Percentiles rank a stretch among this genome's conserved stretches.
Conservation (phyloP, 2,113 vertebrate genomes). For the Lepus europaeus region DNA sequence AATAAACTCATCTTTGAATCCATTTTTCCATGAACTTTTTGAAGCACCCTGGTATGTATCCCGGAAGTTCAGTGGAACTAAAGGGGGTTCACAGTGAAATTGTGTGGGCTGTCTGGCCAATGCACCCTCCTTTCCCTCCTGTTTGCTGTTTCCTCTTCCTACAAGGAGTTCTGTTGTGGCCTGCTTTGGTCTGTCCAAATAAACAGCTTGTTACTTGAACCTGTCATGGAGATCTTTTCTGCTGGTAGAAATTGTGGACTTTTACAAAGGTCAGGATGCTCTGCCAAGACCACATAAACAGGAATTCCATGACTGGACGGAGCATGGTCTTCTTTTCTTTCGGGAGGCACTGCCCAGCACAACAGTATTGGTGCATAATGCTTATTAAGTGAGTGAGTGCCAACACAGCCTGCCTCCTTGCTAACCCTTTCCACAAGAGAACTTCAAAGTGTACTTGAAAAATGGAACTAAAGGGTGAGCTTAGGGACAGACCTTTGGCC, state of each 20-base stretch:
- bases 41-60: no score
- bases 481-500: no score
- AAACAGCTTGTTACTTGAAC: conserved; percentile 8
- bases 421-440: background rate
- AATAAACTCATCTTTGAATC: no score
- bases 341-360: background rate
- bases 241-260: background rate
- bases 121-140: background rate
- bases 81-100: background rate
- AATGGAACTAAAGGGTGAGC: no score
- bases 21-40: no score
- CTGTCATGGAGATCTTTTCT: conserved; percentile 43
- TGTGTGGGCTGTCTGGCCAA: background rate
- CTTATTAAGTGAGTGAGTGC: background rate
- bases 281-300: conserved; percentile 15
- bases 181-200: conserved; percentile 56
- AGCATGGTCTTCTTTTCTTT: background rate
- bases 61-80: background rate
- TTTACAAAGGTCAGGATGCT: conserved; percentile 58
- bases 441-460: no score
- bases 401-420: background rate
- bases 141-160: background rate
- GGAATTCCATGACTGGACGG: background rate
- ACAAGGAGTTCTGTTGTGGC: background rate
- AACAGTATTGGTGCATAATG: no score